Evolutionary conservation across 2,797 vertebrate genomes (phyloP).

Genomic region (Cryptoblepharus egeriae): DNA sequence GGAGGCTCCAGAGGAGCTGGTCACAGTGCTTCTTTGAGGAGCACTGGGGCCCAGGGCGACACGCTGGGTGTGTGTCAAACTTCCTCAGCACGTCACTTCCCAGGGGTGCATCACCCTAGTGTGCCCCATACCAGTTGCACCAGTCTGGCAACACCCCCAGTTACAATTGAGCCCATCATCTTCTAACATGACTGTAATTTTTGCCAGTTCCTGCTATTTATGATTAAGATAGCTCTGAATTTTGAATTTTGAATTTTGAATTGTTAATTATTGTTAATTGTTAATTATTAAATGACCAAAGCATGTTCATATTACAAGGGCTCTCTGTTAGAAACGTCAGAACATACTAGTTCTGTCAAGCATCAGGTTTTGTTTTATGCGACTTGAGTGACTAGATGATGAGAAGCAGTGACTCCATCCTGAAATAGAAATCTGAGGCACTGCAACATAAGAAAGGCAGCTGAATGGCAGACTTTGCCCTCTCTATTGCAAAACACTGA

Average conservation of each 20-base stretch:
- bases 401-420: conserved; percentile 57
- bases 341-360: conserved; percentile 43
- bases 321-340: conserved; percentile 22
- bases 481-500: conserved; percentile 39
- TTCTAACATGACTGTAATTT: conserved; percentile 14
- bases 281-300: conserved; percentile 34
- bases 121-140: too few species aligned
- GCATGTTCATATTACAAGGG: conserved; percentile 31
- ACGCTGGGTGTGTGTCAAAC: too few species aligned
- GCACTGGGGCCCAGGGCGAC: too few species aligned
- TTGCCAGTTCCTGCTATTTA: conserved; percentile 47
- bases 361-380: conserved; percentile 40
- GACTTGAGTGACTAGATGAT: conserved; percentile 46
- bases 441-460: conserved; percentile 27
- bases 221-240: conserved; percentile 53
- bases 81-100: too few species aligned
- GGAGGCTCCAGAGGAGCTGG: too few species aligned
- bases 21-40: too few species aligned
- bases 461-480: conserved; percentile 39
- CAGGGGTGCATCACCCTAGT: too few species aligned
- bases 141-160: too few species aligned
- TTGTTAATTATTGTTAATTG: conserved; percentile 41
- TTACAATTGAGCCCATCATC: too few species aligned
- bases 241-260: too few species aligned
- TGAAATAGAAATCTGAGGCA: conserved; percentile 52